phyloP scores from a whole-genome alignment of 2,888 invertebrate genomes.

The Sphinx pinastri region DNA sequence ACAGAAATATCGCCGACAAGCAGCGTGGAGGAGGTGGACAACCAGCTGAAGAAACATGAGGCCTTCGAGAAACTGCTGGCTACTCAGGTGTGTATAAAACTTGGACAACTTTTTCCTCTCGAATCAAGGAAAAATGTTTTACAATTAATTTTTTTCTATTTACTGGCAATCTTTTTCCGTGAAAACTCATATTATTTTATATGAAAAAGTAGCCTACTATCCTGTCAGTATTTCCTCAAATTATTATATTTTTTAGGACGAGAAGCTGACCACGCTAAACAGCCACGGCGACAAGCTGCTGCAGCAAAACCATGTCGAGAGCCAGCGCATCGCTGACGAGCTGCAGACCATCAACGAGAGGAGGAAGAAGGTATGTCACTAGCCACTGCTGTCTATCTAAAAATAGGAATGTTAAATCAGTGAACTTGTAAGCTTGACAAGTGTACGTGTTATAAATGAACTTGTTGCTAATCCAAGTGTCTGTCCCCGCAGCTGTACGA shows the following conservation, averaged over 20 bases:
- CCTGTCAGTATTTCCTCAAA: neutral
- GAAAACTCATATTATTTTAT: neutral
- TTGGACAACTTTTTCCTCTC: neutral
- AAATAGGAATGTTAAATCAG: no score
- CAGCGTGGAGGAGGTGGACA: constrained; percentile 94
- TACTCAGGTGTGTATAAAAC: constrained; percentile 82
- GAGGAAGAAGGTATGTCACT: constrained; percentile 81
- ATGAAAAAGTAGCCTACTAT: neutral
- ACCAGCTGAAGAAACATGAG: constrained; percentile 95
- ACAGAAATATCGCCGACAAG: constrained; percentile 88
- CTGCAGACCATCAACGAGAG: constrained; percentile 89
- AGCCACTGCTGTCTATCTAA: neutral
- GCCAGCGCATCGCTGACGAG: constrained; percentile 89
- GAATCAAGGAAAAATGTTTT: neutral
- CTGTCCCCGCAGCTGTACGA: constrained; percentile 81
- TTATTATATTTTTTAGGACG: constrained; percentile 84
- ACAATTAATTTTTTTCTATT: neutral
- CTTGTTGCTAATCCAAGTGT: no score
- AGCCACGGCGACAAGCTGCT: constrained; percentile 94
- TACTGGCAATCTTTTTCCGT: neutral
- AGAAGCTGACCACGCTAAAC: constrained; percentile 91
- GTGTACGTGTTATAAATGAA: no score
- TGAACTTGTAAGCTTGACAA: no score
- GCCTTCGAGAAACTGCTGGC: constrained; percentile 96
- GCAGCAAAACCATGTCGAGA: constrained; percentile 96